Evolutionary conservation across 1,140 invertebrate species (phyloP).

Genomic region (Ooceraea biroi): DNA sequence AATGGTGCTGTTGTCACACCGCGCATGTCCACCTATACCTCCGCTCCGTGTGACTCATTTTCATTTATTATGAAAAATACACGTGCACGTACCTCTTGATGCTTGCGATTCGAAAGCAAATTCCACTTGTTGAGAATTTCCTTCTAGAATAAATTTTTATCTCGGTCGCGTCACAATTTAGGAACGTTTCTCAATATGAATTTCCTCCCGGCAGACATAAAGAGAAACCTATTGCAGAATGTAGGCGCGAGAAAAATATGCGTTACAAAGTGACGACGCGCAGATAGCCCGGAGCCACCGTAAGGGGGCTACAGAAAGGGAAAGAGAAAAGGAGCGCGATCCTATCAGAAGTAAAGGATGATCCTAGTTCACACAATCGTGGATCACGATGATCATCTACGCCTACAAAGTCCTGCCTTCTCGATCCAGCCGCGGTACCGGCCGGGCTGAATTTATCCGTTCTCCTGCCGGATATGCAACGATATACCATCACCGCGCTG

Average conservation of each 20-base stretch:
- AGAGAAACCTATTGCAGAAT: conserved; percentile 20
- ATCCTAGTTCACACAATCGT: conserved; percentile 81
- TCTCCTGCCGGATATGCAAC: conserved; percentile 50
- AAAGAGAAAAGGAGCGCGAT: conserved; percentile 46
- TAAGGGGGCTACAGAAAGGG: conserved; percentile 8
- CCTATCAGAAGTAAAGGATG: conserved; percentile 83
- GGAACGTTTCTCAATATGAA: not conserved
- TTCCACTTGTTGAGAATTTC: not conserved
- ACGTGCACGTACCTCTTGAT: not conserved
- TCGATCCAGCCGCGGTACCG: conserved; percentile 38
- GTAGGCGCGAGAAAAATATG: conserved; percentile 52
- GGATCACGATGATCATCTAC: conserved; percentile 83
- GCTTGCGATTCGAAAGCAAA: not conserved
- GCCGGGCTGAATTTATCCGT: conserved; percentile 66
- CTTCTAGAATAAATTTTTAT: not conserved
- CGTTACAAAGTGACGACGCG: conserved; percentile 55
- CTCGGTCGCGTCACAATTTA: not conserved
- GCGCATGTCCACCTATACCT: not conserved
- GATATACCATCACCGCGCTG: conserved; percentile 55
- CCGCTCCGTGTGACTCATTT: too few relatives aligned
- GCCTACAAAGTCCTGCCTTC: conserved; percentile 73
- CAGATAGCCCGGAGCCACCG: conserved; percentile 25
- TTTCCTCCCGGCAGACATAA: conserved; percentile 24
- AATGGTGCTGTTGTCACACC: not conserved
- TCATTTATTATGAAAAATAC: not conserved